Percentiles rank a stretch among this genome's conserved stretches.
Evolutionary conservation across 2,113 vertebrate genomes (phyloP).

Genomic region (Morone saxatilis): DNA sequence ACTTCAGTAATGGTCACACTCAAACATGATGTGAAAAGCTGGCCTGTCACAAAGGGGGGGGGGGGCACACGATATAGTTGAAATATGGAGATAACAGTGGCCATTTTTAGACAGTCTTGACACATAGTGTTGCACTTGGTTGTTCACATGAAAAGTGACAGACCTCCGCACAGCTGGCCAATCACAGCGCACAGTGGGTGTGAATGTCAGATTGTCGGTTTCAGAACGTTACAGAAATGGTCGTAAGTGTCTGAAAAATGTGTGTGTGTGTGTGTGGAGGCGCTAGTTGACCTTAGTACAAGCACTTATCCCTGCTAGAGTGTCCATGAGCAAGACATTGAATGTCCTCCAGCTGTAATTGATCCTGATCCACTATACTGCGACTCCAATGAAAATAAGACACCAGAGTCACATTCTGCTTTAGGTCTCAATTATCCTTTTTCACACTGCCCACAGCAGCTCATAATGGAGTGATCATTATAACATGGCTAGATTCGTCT

Average conservation of each 20-base stretch:
- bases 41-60: not conserved
- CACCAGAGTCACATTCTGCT: not conserved
- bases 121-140: not conserved
- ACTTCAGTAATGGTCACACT: not conserved
- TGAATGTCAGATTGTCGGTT: not conserved
- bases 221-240: not conserved
- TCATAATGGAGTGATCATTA: not conserved
- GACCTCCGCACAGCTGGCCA: not conserved
- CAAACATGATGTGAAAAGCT: not conserved
- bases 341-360: not conserved
- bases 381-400: constrained; percentile 22
- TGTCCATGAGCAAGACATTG: not conserved
- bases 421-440: constrained; percentile 14
- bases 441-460: not conserved
- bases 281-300: too few relatives aligned
- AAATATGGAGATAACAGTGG: not conserved
- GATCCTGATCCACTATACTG: constrained; percentile 1
- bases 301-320: not conserved
- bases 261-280: too few relatives aligned
- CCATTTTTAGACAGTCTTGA: not conserved
- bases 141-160: not conserved
- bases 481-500: constrained; percentile 1
- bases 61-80: not conserved
- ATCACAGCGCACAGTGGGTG: too few relatives aligned
- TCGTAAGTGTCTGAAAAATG: too few relatives aligned